Evolutionary conservation across 2,888 invertebrate species (phyloP).

Genomic region (Thalpophila matura): DNA sequence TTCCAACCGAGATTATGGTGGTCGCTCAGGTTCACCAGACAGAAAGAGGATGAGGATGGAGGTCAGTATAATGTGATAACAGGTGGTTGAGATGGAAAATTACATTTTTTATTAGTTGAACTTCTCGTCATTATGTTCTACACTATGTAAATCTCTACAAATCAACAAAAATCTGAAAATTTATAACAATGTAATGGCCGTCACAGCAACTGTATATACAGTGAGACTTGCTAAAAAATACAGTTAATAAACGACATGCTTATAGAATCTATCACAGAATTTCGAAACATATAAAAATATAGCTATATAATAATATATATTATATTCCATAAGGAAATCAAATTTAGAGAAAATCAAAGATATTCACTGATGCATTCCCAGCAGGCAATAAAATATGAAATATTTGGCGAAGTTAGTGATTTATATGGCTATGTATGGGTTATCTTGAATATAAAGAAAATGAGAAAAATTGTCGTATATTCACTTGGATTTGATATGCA

Average conservation of each 20-base stretch:
- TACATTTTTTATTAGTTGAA: slow-evolving; percentile 27
- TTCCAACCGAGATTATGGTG: slow-evolving; percentile 89
- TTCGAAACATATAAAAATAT: slow-evolving; percentile 46
- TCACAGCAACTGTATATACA: slow-evolving; percentile 43
- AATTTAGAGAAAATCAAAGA: slow-evolving; percentile 49
- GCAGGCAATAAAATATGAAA: slow-evolving; percentile 44
- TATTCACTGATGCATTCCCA: slow-evolving; percentile 35
- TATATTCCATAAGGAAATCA: slow-evolving; percentile 41
- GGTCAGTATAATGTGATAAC: slow-evolving; percentile 80
- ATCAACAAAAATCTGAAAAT: slow-evolving; percentile 39
- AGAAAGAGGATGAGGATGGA: slow-evolving; percentile 92
- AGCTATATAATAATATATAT: slow-evolving; percentile 25
- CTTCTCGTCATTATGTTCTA: no score
- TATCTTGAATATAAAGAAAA: slow-evolving; percentile 50
- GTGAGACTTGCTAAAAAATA: slow-evolving; percentile 43
- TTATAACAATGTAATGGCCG: slow-evolving; percentile 48
- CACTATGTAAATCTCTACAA: slow-evolving; percentile 37
- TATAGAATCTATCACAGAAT: slow-evolving; percentile 49
- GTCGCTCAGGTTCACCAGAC: slow-evolving; percentile 91
- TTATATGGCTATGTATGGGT: slow-evolving; percentile 46
- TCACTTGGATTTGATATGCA: slow-evolving; percentile 48
- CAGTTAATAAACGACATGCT: slow-evolving; percentile 37
- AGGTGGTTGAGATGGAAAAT: slow-evolving; percentile 34
- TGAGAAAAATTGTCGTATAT: slow-evolving; percentile 47
- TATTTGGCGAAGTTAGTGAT: slow-evolving; percentile 52